Conservation (phyloP, 2,113 vertebrate genomes). For the Polypterus senegalus region DNA sequence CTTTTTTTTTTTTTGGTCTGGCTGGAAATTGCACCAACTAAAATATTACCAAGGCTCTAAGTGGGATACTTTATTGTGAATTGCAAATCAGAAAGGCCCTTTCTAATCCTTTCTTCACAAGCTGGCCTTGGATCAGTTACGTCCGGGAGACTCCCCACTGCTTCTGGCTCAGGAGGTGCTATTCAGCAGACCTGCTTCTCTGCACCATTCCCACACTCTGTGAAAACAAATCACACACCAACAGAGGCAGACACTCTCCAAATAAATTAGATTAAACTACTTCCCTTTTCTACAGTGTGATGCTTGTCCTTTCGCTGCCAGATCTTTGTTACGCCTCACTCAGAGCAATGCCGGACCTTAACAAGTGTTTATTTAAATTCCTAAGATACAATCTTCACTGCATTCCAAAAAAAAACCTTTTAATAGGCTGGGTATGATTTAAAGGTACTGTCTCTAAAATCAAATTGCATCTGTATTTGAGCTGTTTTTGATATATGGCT, state of each 20-base stretch:
- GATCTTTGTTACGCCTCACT: constrained; percentile 42
- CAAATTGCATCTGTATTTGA: too few species aligned
- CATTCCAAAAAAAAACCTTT: too few species aligned
- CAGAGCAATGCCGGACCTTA: too few species aligned
- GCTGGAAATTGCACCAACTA: constrained; percentile 47
- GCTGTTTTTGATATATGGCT: too few species aligned
- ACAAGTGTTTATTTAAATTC: constrained; percentile 41
- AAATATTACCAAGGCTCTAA: constrained; percentile 80
- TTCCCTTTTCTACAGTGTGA: constrained; percentile 61
- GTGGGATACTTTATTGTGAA: constrained; percentile 84
- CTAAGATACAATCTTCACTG: constrained; percentile 20
- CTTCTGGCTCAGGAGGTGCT: constrained; percentile 78
- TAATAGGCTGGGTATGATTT: too few species aligned
- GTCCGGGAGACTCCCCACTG: constrained; percentile 88
- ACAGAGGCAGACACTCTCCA: constrained; percentile 69
- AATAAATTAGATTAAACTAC: constrained; percentile 98
- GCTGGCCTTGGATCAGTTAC: constrained; percentile 73
- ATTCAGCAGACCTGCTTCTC: constrained; percentile 74
- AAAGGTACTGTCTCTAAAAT: too few species aligned
- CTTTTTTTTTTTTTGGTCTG: constrained; percentile 19
- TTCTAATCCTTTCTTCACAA: constrained; percentile 97
- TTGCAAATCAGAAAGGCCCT: constrained; percentile 84
- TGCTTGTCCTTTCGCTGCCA: constrained; percentile 88
- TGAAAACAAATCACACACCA: constrained; percentile 56
- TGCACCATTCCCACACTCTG: constrained; percentile 94